A percentile compares a stretch with the other conserved stretches of the same genome.
These are phyloP conservation scores for Macquaria australasica DNA, from an alignment of 2,113 vertebrate genomes.

Conservation along the genomic window DNA sequence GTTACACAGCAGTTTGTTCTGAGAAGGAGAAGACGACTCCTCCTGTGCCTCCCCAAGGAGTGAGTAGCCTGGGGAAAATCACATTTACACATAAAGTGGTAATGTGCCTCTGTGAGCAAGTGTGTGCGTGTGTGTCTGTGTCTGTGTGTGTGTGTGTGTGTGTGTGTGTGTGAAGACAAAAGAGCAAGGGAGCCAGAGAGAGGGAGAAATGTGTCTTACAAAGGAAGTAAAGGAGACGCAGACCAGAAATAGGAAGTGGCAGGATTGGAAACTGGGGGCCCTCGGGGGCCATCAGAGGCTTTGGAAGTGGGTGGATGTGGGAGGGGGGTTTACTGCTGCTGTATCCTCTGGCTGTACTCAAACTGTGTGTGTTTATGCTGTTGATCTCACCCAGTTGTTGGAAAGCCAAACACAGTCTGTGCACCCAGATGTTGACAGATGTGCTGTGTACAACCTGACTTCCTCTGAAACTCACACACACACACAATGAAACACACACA, in stretches of 20 bases:
- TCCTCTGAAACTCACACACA: constrained; percentile 44
- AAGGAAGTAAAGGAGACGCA: constrained; percentile 55
- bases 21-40: constrained; percentile 65
- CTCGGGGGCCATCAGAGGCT: constrained; percentile 68
- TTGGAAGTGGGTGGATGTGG: constrained; percentile 47
- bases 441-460: constrained; percentile 62
- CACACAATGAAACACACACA: constrained; percentile 12
- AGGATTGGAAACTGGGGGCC: constrained; percentile 65
- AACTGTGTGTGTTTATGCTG: constrained; percentile 76
- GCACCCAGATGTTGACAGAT: constrained; percentile 87
- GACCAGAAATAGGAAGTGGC: constrained; percentile 71
- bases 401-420: constrained; percentile 85
- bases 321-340: constrained; percentile 34
- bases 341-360: constrained; percentile 76
- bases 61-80: constrained; percentile 68
- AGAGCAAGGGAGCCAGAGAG: constrained; percentile 29
- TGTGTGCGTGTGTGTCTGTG: constrained; percentile 57
- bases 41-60: constrained; percentile 70
- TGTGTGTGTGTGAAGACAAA: constrained; percentile 54
- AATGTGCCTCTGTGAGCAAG: constrained; percentile 50
- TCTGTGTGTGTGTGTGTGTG: constrained; percentile 44
- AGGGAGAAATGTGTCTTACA: constrained; percentile 40
- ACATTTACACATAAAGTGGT: constrained; percentile 74
- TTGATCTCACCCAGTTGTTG: constrained; percentile 82
- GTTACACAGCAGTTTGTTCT: constrained; percentile 75